Evolutionary conservation across 1,140 invertebrate species (phyloP), one percentile per base, ranked within the genome.

Genomic region (Trialeurodes vaporariorum): DNA sequence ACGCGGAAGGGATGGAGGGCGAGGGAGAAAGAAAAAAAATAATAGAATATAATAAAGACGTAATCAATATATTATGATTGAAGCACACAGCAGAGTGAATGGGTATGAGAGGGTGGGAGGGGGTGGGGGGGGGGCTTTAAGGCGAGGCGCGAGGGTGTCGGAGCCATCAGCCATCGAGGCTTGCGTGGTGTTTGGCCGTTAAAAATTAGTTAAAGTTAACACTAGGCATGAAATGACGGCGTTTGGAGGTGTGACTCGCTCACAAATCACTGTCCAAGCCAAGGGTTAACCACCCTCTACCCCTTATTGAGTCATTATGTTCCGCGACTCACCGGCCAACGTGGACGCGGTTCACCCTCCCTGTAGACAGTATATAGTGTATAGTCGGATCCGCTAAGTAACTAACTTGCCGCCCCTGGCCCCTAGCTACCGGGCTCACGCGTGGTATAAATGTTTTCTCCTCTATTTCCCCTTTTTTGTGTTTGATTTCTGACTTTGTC

Each of bases 41-140:
- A 49, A 49, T 49, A 49, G 34, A n/a, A 17, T 49, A 49, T 49
- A 49, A 49, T 49, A 49, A 49, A 49, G 34, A 49, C 34, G 34
- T 49, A 49, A 49, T 49, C 34, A 49, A 49, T 49, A 49, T 49
- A 49, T 49, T 49, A 49, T 49, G 34, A 49, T 49, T 49, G 34
- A 49, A 49, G n/a, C n/a, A n/a, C n/a, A n/a, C n/a, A n/a, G n/a
- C n/a, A n/a, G n/a, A n/a, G n/a, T n/a, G n/a, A n/a, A n/a, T n/a
- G n/a, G n/a, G n/a, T n/a, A n/a, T n/a, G n/a, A 49, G 34, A 49
- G 34, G 17, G 34, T 9, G 34, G 17, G 34, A 49, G 34, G 34
- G 17, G 34, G 34, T 49, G 34, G 5, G 34, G 17, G 34, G 34
- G 34, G 34, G 17, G 34, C n/a, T n/a, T n/a, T n/a, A n/a, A n/a